Base-by-base conservation (phyloP, 2,888 invertebrate species). In the Amphipoea lucens region DNA sequence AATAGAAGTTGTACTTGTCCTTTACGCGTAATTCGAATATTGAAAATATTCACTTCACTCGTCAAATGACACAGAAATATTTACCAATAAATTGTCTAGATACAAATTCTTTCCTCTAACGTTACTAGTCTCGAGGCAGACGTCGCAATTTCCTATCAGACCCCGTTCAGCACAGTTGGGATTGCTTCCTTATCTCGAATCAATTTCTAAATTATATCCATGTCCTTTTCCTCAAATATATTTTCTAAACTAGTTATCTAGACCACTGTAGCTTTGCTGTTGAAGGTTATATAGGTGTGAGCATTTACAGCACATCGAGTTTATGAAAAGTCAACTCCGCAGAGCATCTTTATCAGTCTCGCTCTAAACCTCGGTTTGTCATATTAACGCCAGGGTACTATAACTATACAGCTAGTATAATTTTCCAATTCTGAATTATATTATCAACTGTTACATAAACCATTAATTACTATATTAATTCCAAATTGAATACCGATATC, bases 171-270 rank as follows among this genome's bases (percentile, higher is more conserved):
- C 86, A 90, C 86, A 83, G 91, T 76, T 91, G 91, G 90, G 90
- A 94, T 94, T 93, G 94, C 94, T 94, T 94, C 92, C 93, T 93
- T 92, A 94, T 94, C 93, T 93, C 76, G 86, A 94, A 94, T 95
- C 94, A 93, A 93, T 93, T 94, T 91, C 86, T 90, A 88, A 90
- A 90, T 92, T 90, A 89, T 86, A 85, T 83, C 71, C 88, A 85
- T 87, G 87, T 90, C 90, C 86, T 87, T 79, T 87, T 86, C 88
- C 87, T 73, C 76, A 74, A 83, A 86, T 54, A 84, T 81, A 83
- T 85, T 81, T 82, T 87, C 78, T 80, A 60, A 74, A 74, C 76
- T 57, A 68, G 12, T n/a, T 66, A 81, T 74, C 72, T 74, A 78
- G 60, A 76, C 48, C 67, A 62, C 57, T 71, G 36, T 23, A 67